These are phyloP conservation scores for Pseudopipra pipra DNA, from an alignment of 2,113 vertebrate species.

Conservation along the genomic window DNA sequence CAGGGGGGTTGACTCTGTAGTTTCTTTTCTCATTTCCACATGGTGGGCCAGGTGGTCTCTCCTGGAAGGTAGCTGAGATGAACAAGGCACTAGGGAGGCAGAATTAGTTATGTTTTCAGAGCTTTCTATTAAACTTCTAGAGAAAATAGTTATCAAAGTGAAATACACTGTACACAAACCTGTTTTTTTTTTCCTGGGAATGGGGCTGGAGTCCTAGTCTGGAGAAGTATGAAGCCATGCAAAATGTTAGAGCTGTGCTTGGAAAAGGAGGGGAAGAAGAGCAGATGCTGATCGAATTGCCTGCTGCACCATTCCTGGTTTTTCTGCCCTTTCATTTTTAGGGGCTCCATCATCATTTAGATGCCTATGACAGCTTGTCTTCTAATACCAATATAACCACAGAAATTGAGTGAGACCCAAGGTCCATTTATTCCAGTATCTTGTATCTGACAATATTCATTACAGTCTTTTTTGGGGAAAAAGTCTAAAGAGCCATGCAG, in stretches of 20 bases:
- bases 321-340: background rate
- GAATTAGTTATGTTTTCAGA: background rate
- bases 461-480: background rate
- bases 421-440: conserved; percentile 8
- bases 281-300: background rate
- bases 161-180: background rate
- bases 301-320: background rate
- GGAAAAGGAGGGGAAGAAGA: background rate
- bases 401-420: background rate
- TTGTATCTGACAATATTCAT: conserved; percentile 51
- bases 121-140: background rate
- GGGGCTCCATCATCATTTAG: background rate
- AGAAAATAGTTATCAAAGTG: background rate
- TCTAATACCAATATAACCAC: background rate
- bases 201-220: background rate
- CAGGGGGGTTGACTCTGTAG: background rate
- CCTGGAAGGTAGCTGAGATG: background rate
- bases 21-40: background rate
- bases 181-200: background rate
- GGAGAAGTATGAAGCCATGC: background rate
- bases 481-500: background rate
- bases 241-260: background rate
- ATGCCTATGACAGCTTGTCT: conserved; percentile 1
- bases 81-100: background rate
- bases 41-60: background rate